phyloP scores from a whole-genome alignment of 2,113 vertebrate species.

The Mionectes macconnelli region DNA sequence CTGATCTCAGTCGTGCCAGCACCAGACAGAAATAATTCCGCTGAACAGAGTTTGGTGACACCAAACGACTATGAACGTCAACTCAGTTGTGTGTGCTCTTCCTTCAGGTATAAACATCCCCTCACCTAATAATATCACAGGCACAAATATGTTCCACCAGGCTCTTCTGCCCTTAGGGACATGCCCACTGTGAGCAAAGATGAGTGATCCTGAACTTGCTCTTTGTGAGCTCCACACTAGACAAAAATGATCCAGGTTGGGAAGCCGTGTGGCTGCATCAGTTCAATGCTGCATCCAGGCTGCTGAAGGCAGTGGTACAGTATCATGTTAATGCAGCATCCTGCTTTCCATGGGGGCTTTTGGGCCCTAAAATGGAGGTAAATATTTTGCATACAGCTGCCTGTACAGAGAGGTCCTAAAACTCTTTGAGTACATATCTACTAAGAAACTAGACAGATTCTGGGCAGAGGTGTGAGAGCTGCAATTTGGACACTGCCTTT shows the following conservation, averaged over 20 bases:
- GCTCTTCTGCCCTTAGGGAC: background rate
- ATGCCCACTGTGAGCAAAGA: background rate
- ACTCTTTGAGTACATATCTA: background rate
- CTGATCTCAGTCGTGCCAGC: background rate
- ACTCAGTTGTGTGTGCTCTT: background rate
- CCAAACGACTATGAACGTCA: background rate
- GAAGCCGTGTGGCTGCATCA: rapidly evolving
- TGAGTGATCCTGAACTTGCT: background rate
- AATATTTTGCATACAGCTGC: background rate
- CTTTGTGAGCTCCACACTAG: background rate
- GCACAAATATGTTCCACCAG: background rate
- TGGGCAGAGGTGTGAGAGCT: background rate
- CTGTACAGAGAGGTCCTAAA: background rate
- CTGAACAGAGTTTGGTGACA: background rate
- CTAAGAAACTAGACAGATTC: background rate
- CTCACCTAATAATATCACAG: background rate
- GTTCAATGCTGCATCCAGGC: background rate
- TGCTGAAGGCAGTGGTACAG: background rate
- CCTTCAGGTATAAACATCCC: background rate
- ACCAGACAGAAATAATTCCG: background rate
- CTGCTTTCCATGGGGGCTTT: background rate
- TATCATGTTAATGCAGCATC: background rate
- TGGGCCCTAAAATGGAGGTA: background rate
- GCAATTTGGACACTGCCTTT: background rate
- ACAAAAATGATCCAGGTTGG: rapidly evolving